Conservation (phyloP, 2,113 vertebrate genomes). For the Alaudala cheleensis region DNA sequence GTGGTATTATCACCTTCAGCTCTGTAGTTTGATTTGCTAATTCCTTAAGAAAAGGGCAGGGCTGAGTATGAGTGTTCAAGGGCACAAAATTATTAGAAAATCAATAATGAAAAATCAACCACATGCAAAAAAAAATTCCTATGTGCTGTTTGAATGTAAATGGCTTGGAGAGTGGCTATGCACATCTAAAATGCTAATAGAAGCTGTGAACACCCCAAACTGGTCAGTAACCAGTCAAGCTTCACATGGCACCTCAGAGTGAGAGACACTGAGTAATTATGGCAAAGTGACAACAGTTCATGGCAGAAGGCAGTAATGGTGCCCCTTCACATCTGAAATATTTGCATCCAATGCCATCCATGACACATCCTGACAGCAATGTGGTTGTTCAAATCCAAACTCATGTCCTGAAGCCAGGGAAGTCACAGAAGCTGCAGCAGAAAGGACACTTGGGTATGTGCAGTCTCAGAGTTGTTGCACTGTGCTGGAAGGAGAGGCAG, state of each 20-base stretch:
- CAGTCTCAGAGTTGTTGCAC: neutral
- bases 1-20: neutral
- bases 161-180: neutral
- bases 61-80: neutral
- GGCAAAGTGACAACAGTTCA: neutral
- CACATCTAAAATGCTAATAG: neutral
- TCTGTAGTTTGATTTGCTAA: neutral
- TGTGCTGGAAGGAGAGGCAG: neutral
- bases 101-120: neutral
- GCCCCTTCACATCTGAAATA: neutral
- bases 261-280: neutral
- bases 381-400: neutral
- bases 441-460: accelerated
- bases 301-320: neutral
- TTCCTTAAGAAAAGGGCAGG: neutral
- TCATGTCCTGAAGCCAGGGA: neutral
- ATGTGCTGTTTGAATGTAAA: neutral
- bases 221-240: neutral
- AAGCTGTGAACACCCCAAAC: neutral
- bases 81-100: neutral
- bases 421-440: neutral
- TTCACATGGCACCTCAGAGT: neutral
- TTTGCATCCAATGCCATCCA: neutral
- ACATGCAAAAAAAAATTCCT: neutral
- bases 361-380: neutral